Base-by-base conservation (phyloP, 35 echinoderm and acorn worm species). In the Lytechinus pictus region DNA sequence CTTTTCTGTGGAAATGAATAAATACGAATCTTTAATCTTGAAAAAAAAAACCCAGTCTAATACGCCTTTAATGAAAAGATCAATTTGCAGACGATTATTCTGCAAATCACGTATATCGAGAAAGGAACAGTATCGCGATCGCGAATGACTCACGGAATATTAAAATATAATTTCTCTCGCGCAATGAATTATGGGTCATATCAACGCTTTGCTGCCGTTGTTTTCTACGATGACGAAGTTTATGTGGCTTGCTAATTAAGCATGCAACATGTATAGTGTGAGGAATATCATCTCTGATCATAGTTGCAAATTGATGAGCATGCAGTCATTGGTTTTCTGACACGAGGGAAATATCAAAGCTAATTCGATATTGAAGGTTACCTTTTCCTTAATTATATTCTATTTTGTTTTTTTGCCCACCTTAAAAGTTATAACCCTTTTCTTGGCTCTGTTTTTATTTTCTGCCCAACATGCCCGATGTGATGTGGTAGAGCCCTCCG, bases 51-150 rank as follows among this genome's bases (percentile, higher is more conserved):
- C n/a, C n/a, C n/a, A n/a, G 66, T n/a, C 19, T n/a, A 79, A 2
- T 24, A 24, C 21, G 16, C 66, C 66, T 79, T 24, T 16, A 7
- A 79, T 44, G 19, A 79, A 79, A 24, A 79, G 66, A 14, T 79
- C 66, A 79, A 44, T 24, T 79, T n/a, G 16, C 66, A 79, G 66
- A 24, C 66, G 19, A 24, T 79, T 24, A 79, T 79, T 79, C 21
- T 79, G 66, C 66, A 79, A 79, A 79, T 79, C 66, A 79, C 66
- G 66, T 79, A 79, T n/a, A 79, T 79, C 66, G 14, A n/a, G n/a
- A 24, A 44, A 79, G 66, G 21, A 79, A 79, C 66, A 79, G 66
- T 79, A 79, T 19, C 66, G 66, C n/a, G 66, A 79, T 24, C 66
- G 21, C 21, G 66, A 16, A 24, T 79, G 66, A 79, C 66, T 79